phyloP scores from a whole-genome alignment of 2,797 vertebrate genomes.

The Sandelia bainsii region DNA sequence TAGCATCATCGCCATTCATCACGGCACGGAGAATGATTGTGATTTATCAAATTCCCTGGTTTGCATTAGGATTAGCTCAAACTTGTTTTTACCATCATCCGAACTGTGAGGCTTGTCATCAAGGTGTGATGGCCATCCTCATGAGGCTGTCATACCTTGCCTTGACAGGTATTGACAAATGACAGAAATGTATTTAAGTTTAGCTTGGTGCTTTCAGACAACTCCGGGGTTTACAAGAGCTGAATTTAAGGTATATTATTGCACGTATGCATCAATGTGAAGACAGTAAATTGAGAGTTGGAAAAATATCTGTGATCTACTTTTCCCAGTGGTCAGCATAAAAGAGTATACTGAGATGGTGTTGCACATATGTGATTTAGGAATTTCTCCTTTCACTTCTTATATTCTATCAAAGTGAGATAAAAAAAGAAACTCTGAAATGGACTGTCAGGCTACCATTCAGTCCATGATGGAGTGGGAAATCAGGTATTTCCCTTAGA shows the following conservation, averaged over 20 bases:
- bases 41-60: slow-evolving; percentile 72
- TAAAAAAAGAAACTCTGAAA: slow-evolving; percentile 58
- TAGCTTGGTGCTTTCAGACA: slow-evolving; percentile 13
- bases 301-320: slow-evolving; percentile 15
- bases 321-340: slow-evolving; percentile 30
- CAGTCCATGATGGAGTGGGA: slow-evolving; percentile 65
- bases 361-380: slow-evolving; percentile 34
- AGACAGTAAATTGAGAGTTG: slow-evolving; percentile 15
- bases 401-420: slow-evolving; percentile 41
- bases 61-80: slow-evolving; percentile 70
- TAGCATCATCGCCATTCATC: slow-evolving; percentile 77
- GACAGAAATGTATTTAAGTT: slow-evolving; percentile 44
- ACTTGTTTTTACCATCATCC: slow-evolving; percentile 63
- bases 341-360: slow-evolving; percentile 2
- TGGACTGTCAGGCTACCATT: slow-evolving; percentile 59
- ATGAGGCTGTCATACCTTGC: slow-evolving; percentile 48
- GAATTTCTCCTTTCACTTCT: slow-evolving; percentile 38
- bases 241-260: slow-evolving; percentile 17
- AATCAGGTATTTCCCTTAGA: slow-evolving; percentile 65
- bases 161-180: slow-evolving; percentile 49
- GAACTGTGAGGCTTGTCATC: slow-evolving; percentile 48
- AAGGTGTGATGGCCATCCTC: slow-evolving; percentile 45
- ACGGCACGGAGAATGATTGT: slow-evolving; percentile 52
- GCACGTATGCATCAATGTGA: slow-evolving; percentile 3
- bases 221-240: background rate